Base-by-base conservation (phyloP, 1,140 invertebrate species). In the Rhagoletis zephyria region DNA sequence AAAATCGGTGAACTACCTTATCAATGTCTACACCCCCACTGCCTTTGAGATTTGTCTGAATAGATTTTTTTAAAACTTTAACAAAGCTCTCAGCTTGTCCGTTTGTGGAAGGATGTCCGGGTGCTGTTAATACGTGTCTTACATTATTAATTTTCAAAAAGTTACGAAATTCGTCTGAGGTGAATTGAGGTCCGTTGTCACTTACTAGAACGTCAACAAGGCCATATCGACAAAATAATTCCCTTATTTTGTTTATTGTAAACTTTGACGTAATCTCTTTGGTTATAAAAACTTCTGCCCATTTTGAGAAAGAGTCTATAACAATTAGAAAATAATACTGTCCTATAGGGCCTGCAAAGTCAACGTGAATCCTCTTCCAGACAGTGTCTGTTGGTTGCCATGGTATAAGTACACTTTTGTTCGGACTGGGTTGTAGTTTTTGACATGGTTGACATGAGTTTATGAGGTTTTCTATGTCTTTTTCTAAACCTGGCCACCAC, bases 101-200 rank as follows among this genome's bases (percentile, higher is more conserved):
- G 63, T 85, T 85, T 2, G 85, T 30, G 30, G 30, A 30, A 30
- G 30, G 30, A 30, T 30, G 30, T 30, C 30, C 30, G 30, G 30
- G 30, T 30, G 30, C 30, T 30, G 30, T 30, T 30, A 30, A 30
- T 30, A 30, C 30, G 30, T 30, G 30, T 30, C 30, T 85, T 30
- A 85, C 60, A 19, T 59, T 59, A 40, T 67, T 67, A n/a, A 6
- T 10, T 67, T 67, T 67, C 5, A 67, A 14, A 86, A 86, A 86
- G 2, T 14, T 63, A 6, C 19, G 85, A 86, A 91, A 91, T 64
- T 89, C 88, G 42, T 89, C 85, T 45, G 89, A 89, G 19, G 88
- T 91, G 48, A 93, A 92, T n/a, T 90, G 89, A 14, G 89, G 88
- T 40, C 90, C 90, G 87, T 91, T 91, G 86, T 92, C 91, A 42